Conservation (phyloP, 1,140 invertebrate genomes). For the Neotoxoptera formosana region DNA sequence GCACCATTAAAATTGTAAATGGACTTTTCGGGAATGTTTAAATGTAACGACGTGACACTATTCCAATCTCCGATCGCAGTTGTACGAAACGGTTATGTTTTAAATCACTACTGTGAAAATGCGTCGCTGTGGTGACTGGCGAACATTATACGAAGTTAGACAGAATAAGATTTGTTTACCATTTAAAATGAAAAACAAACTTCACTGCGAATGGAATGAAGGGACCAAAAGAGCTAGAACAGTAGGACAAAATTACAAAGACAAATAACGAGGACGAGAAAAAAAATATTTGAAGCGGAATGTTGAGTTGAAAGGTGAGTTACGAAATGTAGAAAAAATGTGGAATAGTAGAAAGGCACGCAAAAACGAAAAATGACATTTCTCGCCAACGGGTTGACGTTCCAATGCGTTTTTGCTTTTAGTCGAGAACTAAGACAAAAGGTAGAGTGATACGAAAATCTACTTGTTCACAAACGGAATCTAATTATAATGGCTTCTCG, state of each 20-base stretch:
- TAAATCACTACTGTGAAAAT: not conserved
- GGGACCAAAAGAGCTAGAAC: not conserved
- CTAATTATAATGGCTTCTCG: not conserved
- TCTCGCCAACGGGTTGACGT: not conserved
- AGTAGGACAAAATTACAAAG: not conserved
- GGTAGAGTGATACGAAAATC: not conserved
- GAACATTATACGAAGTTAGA: not conserved
- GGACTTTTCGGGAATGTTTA: not conserved
- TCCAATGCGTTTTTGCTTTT: not conserved
- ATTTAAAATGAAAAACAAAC: slow-evolving; percentile 38
- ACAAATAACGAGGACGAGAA: not conserved
- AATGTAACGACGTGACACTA: slow-evolving; percentile 9
- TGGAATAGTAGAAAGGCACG: not conserved
- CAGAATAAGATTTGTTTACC: slow-evolving; percentile 26
- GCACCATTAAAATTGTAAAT: slow-evolving; percentile 20
- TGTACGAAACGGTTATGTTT: slow-evolving; percentile 10
- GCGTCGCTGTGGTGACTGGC: not conserved
- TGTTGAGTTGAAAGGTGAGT: not conserved
- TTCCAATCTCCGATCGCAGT: not conserved
- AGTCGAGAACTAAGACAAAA: not conserved
- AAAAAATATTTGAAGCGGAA: not conserved
- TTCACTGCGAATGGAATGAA: not conserved
- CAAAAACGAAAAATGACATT: not conserved
- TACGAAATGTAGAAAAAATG: not conserved
- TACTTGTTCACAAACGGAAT: not conserved